Conservation (phyloP, 2,797 vertebrate species). For the Characodon lateralis region DNA sequence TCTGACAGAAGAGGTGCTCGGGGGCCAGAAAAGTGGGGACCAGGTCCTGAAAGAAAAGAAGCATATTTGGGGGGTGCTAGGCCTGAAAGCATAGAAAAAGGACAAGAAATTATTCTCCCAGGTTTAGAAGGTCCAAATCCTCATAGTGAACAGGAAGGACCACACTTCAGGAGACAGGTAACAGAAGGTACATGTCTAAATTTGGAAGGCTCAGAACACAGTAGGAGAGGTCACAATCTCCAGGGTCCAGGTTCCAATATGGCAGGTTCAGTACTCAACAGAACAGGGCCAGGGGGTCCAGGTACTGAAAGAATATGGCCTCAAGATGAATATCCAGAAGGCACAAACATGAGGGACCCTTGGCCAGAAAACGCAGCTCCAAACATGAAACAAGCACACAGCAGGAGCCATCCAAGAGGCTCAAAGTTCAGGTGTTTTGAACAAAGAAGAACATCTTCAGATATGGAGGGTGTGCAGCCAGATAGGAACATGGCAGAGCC, state of each 20-base stretch:
- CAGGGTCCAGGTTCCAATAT: constrained; percentile 12
- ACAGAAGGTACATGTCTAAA: constrained; percentile 23
- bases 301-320: constrained; percentile 19
- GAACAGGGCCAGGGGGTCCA: constrained; percentile 22
- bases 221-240: constrained; percentile 26
- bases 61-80: constrained; percentile 17
- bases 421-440: constrained; percentile 22
- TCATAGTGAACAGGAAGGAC: constrained; percentile 18
- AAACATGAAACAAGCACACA: constrained; percentile 7
- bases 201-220: constrained; percentile 20
- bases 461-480: constrained; percentile 16
- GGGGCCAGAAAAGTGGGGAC: not conserved
- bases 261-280: constrained; percentile 20
- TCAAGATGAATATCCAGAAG: constrained; percentile 24
- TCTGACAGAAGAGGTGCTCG: constrained; percentile 20
- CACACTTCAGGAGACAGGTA: constrained; percentile 27
- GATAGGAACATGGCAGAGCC: constrained; percentile 21
- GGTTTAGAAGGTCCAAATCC: not conserved
- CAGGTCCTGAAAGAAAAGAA: constrained; percentile 30
- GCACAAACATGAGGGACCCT: constrained; percentile 19
- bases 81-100: constrained; percentile 12
- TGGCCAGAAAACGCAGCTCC: constrained; percentile 32
- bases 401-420: constrained; percentile 5
- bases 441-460: constrained; percentile 16
- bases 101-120: constrained; percentile 25